Base-by-base conservation (phyloP, 2,888 invertebrate genomes). In the Dendrolimus pini region DNA sequence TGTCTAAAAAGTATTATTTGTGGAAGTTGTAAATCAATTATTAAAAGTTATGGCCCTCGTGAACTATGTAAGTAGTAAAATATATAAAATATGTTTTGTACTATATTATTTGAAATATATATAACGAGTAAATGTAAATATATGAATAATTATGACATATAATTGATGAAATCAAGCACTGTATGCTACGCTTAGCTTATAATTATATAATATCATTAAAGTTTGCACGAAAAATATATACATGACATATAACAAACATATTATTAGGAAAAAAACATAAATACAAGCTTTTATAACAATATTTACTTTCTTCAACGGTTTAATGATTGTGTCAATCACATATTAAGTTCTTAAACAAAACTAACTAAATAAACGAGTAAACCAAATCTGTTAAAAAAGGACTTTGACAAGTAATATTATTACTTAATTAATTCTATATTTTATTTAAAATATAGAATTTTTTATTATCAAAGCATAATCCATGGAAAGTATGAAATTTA, bases 31-130 rank as follows among this genome's bases (percentile, higher is more conserved):
- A 47, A 47, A 47, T 47, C 47, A 47, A 47, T 47, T 47, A 47
- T 47, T 47, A 47, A 47, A 12, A 47, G 2, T 10, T 47, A 47
- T 7, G 47, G 47, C 9, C 47, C 47, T 47, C 47, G 47, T 47
- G 10, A 12, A 47, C 47, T 47, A 60, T 56, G 59, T 59, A 58
- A 53, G 59, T 56, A 55, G 56, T 56, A 12, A 47, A 47, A 47
- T 47, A 47, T 47, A 47, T 74, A 74, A 83, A 47, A 72, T 78
- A 82, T 84, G 80, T 86, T 87, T 87, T 86, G 82, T 87, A 86
- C 75, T 74, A 80, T 77, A 77, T 68, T 47, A 47, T 47, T 47
- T 12, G 47, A 72, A 63, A 65, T 67, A 64, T 65, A 58, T 69
- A 65, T 63, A 71, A 47, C 9, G 12, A 10, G 2, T 65, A 70